Conservation (phyloP, 2,888 invertebrate species). For the Cephus nigrinus region DNA sequence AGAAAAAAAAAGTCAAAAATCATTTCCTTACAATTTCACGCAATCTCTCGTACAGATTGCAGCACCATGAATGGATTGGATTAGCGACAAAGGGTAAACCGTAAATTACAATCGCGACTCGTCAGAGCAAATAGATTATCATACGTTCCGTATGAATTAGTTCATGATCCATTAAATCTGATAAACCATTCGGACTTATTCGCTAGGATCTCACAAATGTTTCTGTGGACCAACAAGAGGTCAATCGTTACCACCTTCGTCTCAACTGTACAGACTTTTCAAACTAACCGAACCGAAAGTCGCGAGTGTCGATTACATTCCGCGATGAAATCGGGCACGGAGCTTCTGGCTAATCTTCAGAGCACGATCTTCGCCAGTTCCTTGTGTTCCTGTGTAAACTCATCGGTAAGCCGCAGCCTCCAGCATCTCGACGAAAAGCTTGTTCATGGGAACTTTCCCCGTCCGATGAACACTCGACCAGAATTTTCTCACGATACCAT, state of each 20-base stretch:
- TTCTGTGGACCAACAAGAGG: neutral
- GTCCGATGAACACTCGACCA: slow-evolving; percentile 91
- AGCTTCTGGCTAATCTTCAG: neutral
- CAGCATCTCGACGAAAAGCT: slow-evolving; percentile 96
- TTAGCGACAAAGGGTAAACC: neutral
- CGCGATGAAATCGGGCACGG: neutral
- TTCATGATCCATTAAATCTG: neutral
- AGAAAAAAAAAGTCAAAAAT: neutral
- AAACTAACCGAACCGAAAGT: neutral
- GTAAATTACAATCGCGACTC: neutral
- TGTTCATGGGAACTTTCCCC: slow-evolving; percentile 93
- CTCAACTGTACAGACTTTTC: neutral
- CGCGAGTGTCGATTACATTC: neutral
- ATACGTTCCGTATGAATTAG: neutral
- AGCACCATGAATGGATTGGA: neutral
- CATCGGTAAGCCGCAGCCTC: slow-evolving; percentile 73
- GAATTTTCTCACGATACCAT: slow-evolving; percentile 88
- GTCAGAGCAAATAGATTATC: neutral
- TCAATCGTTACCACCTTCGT: neutral
- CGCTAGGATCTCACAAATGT: neutral
- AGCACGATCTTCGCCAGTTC: neutral
- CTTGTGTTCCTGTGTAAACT: slow-evolving; percentile 29
- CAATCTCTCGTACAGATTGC: neutral
- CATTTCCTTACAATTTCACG: neutral
- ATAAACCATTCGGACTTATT: neutral